These are phyloP conservation scores for Andrena minutula DNA, from an alignment of 2,888 invertebrate species.

Conservation along the genomic window DNA sequence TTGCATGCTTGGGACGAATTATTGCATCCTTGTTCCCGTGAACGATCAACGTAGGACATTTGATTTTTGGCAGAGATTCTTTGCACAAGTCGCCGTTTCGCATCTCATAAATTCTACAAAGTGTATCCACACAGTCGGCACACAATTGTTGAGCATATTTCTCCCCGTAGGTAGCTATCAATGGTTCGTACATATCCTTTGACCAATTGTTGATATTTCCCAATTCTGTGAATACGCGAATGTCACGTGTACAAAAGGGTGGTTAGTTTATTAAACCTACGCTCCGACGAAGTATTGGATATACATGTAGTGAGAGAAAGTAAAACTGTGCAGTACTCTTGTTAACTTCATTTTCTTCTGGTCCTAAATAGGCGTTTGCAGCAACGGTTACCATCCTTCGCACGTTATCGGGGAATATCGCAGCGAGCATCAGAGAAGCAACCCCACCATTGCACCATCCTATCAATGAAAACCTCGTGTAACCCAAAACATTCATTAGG, in stretches of 20 bases:
- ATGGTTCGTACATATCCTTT: constrained; percentile 90
- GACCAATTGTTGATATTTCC: constrained; percentile 93
- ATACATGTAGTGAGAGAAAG: neutral
- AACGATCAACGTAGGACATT: constrained; percentile 92
- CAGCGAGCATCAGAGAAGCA: constrained; percentile 91
- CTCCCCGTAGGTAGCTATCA: constrained; percentile 91
- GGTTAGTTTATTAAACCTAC: neutral
- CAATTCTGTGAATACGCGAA: constrained; percentile 84
- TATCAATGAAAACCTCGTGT: constrained; percentile 90
- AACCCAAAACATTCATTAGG: constrained; percentile 90
- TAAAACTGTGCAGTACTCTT: constrained; percentile 86
- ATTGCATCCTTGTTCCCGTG: constrained; percentile 94
- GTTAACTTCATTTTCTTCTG: constrained; percentile 88
- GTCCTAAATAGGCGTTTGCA: constrained; percentile 90
- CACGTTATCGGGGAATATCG: constrained; percentile 88
- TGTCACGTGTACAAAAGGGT: neutral
- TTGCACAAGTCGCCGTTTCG: constrained; percentile 91
- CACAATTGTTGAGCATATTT: constrained; percentile 89
- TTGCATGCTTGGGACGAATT: constrained; percentile 90
- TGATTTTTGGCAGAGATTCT: constrained; percentile 87
- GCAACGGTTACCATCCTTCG: constrained; percentile 93
- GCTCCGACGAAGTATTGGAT: neutral
- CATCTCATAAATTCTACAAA: constrained; percentile 86
- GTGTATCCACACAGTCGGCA: constrained; percentile 90
- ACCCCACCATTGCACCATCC: constrained; percentile 97